A percentile compares a stretch with the other conserved stretches of the same genome.
phyloP scores from a whole-genome alignment of 2,888 invertebrate species.

The Alsophila aescularia region DNA sequence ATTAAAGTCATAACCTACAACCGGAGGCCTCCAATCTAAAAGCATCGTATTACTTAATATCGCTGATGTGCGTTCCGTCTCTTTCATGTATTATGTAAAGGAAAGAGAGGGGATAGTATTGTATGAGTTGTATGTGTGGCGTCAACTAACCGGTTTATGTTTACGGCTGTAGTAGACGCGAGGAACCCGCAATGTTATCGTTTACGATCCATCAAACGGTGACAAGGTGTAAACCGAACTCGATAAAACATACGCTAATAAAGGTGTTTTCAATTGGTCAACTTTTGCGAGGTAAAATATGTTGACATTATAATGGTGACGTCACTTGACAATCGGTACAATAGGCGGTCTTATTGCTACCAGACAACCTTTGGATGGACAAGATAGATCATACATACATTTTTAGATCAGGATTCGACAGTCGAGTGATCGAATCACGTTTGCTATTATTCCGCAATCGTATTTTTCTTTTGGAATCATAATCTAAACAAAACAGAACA shows the following conservation, averaged over 20 bases:
- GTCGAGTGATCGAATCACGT: too few species aligned
- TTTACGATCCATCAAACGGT: constrained; percentile 45
- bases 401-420: too few species aligned
- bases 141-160: constrained; percentile 41
- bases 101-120: constrained; percentile 15
- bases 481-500: too few species aligned
- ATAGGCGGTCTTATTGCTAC: too few species aligned
- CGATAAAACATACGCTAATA: constrained; percentile 23
- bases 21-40: constrained; percentile 25
- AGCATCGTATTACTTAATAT: constrained; percentile 13
- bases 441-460: too few species aligned
- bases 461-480: too few species aligned
- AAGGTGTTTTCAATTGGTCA: constrained; percentile 1
- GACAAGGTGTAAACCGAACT: constrained; percentile 29
- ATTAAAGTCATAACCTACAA: constrained; percentile 22
- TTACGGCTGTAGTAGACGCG: constrained; percentile 33
- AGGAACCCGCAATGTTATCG: constrained; percentile 40
- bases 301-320: too few species aligned
- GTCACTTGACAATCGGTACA: too few species aligned
- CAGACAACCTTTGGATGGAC: too few species aligned
- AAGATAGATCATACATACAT: too few species aligned
- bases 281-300: too few species aligned
- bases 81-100: constrained; percentile 13
- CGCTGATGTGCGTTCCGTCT: constrained; percentile 10
- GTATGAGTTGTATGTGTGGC: constrained; percentile 9